Conservation (phyloP, 2,797 vertebrate genomes). For the Botia kubotai region DNA sequence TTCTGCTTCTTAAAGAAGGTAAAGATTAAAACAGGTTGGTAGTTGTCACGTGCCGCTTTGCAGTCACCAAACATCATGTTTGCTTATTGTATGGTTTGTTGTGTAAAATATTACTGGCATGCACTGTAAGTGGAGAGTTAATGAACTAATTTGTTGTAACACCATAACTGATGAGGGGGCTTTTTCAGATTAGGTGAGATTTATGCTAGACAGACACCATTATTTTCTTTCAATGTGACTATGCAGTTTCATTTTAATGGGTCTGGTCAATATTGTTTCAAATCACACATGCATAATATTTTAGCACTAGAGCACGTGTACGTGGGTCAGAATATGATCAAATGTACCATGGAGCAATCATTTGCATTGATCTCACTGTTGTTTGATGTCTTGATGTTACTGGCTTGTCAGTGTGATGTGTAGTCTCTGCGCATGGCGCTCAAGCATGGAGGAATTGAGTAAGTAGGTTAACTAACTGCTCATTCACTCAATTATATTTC, state of each 20-base stretch:
- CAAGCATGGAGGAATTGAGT: slow-evolving; percentile 3
- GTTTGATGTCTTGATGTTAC: slow-evolving; percentile 20
- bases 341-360: not conserved
- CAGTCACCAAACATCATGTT: not conserved
- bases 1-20: not conserved
- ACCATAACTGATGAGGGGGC: not conserved
- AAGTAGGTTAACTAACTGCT: slow-evolving; percentile 54
- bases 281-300: not conserved
- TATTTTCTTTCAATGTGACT: not conserved
- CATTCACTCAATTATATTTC: slow-evolving; percentile 41
- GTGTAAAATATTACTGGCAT: not conserved
- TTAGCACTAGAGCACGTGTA: not conserved
- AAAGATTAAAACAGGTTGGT: not conserved
- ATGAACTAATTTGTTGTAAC: not conserved
- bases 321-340: not conserved
- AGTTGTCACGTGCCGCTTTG: no score
- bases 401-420: not conserved
- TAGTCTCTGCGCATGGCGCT: slow-evolving; percentile 15
- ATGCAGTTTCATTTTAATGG: not conserved
- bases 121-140: slow-evolving; percentile 9
- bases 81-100: not conserved
- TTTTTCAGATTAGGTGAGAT: slow-evolving; percentile 1
- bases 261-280: not conserved
- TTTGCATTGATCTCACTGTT: slow-evolving; percentile 30
- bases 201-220: not conserved